Base-by-base conservation (phyloP, 2,888 invertebrate genomes). In the Priocnemis perturbator region DNA sequence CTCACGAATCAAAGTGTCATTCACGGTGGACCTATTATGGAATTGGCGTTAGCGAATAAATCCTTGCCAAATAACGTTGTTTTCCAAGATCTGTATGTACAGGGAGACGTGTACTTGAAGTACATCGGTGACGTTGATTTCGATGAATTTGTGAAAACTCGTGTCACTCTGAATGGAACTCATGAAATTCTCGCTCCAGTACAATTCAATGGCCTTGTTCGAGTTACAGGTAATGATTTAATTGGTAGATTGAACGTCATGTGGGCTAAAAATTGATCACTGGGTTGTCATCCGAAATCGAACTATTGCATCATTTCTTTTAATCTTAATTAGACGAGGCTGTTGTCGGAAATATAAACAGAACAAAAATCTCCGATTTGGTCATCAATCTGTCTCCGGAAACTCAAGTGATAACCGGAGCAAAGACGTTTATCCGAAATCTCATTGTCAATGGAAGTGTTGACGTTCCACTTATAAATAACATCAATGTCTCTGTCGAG, bases 91-190 rank as follows among this genome's bases (percentile, higher is more conserved):
- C 74, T 87, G 3, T 30, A 70, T 0, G 73, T 86, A 2, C 21
- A 64, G 21, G 20, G 63, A 3, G 60, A 81, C 9, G 69, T 79
- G 5, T 59, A 21, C 30, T 26, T 83, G 3, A 47, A 77, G 9
- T 70, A 69, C 30, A 59, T 87, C 4, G 84, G 87, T 61, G 78
- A 74, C 0, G 60, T 86, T 15, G 61, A 83, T 11, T 78, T 88
- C n/a, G 71, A 86, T 47, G 67, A 81, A 14, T 87, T 87, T 60
- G 26, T 78, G 1, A 64, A 65, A 0, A 60, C 84, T 17, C 81
- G 86, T 20, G 64, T 87, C 0, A 81, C 80, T 3, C 64, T 81
- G 3, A 21, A 73, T 11, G 73, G 67, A 15, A 53, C 82, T 64
- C 74, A 83, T 4, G 66, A 75, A 4, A 73, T 84, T 44, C 60